phyloP scores from a whole-genome alignment of 2,797 vertebrate genomes.

The Notolabrus celidotus region DNA sequence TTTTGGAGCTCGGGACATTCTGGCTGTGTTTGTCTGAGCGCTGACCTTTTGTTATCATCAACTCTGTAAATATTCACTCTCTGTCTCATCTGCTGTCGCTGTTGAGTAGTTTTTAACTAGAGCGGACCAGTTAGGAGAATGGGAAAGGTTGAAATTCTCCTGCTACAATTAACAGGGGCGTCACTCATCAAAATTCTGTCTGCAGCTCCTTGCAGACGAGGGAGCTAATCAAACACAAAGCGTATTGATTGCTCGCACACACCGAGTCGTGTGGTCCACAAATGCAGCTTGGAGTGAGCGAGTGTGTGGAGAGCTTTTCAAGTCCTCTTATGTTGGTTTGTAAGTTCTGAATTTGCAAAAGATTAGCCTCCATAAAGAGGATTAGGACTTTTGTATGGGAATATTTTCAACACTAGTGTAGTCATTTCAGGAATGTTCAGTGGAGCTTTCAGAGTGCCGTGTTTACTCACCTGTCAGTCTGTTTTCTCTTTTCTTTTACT shows the following conservation, averaged over 20 bases:
- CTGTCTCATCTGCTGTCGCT: conserved; percentile 7
- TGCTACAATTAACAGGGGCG: conserved; percentile 24
- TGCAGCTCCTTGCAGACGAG: conserved; percentile 45
- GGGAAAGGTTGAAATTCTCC: conserved; percentile 44
- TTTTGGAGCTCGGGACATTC: not conserved
- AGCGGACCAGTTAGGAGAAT: conserved; percentile 36
- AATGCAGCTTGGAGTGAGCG: conserved; percentile 29
- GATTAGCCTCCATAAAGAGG: conserved; percentile 79
- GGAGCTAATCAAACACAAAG: conserved; percentile 58
- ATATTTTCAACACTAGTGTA: conserved; percentile 74
- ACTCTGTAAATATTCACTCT: conserved; percentile 17
- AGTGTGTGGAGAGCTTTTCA: conserved; percentile 47
- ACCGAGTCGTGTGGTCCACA: conserved; percentile 16
- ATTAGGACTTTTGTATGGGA: conserved; percentile 74
- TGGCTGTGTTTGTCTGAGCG: not conserved
- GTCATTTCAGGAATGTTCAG: conserved; percentile 82
- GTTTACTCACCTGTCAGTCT: conserved; percentile 84
- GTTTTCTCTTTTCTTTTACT: conserved; percentile 61
- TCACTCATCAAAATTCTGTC: conserved; percentile 56
- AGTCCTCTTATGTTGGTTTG: conserved; percentile 63
- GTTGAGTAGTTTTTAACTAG: conserved; percentile 7
- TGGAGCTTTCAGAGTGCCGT: conserved; percentile 70
- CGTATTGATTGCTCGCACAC: conserved; percentile 42
- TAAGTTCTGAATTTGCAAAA: conserved; percentile 72
- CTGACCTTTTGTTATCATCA: conserved; percentile 5